Base-by-base conservation (phyloP, 2,888 invertebrate genomes). In the Napeogenes sylphis region DNA sequence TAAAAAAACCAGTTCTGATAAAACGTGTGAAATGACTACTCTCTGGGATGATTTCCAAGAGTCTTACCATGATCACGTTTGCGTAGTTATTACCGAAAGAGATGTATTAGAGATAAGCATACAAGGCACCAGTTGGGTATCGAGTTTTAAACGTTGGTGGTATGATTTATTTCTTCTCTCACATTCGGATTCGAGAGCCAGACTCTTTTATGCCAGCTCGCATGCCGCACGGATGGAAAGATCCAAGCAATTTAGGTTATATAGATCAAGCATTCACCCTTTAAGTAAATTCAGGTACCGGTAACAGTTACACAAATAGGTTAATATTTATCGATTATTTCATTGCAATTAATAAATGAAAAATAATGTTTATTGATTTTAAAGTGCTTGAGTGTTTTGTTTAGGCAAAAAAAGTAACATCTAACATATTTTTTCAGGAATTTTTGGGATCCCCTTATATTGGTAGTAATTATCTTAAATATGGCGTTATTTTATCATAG, bases 71-170 rank as follows among this genome's bases (percentile, higher is more conserved):
- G 75, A 76, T 5, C 80, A 79, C 53, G 69, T 70, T 4, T 81
- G 79, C 58, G 60, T 69, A 3, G 69, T 78, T n/a, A 56, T 69
- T 4, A 68, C 71, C 4, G 76, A 75, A 35, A 73, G 71, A 56
- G 81, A 82, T 70, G 75, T 81, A 3, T 62, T 81, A 35, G 63
- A 76, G 3, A 70, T 71, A 0, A 76, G 77, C 45, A 71, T 80
- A 5, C 56, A 53, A 4, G 79, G 77, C 3, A 67, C 61, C 4
- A 64, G 60, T 6, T 65, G 67, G 54, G 21, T 62, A 2, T 30
- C 62, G 0, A 45, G 57, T 2, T 38, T 79, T 2, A 70, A 61
- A 60, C 70, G 78, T 4, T 76, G 76, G 76, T 82, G 80, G 80
- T 61, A 72, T 33, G 71, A 75, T 38, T 62, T 78, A 33, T 80